A percentile compares a stretch with the other conserved stretches of the same genome.
Conservation (phyloP, 2,797 vertebrate species). For the Anableps anableps region DNA sequence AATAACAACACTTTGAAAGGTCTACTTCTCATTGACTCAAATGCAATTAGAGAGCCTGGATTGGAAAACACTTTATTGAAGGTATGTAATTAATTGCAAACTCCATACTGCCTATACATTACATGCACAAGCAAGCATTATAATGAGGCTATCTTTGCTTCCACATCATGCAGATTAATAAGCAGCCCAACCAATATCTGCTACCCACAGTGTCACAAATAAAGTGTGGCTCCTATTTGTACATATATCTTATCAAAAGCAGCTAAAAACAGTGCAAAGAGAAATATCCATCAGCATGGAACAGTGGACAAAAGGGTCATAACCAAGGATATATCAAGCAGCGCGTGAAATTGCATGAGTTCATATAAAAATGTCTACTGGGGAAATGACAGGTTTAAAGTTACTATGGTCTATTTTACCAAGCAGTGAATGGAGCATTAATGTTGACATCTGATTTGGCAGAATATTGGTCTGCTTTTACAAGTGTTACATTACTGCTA, state of each 20-base stretch:
- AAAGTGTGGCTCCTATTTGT: conserved; percentile 46
- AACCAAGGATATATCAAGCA: conserved; percentile 56
- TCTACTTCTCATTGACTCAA: not conserved
- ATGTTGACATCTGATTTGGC: conserved; percentile 34
- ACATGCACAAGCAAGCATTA: conserved; percentile 24
- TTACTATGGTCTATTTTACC: conserved; percentile 24
- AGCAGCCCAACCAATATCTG: conserved; percentile 23
- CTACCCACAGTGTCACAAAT: conserved; percentile 46
- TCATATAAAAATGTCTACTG: conserved; percentile 51
- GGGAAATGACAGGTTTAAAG: conserved; percentile 45
- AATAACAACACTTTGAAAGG: conserved; percentile 16
- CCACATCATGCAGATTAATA: conserved; percentile 43
- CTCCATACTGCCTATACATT: conserved; percentile 36
- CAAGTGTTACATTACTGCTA: conserved; percentile 12
- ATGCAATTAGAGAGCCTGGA: conserved; percentile 38
- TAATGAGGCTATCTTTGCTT: conserved; percentile 29
- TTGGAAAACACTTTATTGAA: conserved; percentile 42
- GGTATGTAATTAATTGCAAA: conserved; percentile 40
- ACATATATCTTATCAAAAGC: conserved; percentile 43
- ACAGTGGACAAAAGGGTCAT: conserved; percentile 46
- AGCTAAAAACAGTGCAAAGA: conserved; percentile 24
- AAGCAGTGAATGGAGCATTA: conserved; percentile 23
- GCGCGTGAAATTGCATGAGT: conserved; percentile 61
- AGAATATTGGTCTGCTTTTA: conserved; percentile 25
- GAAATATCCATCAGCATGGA: conserved; percentile 34